Evolutionary conservation across 2,888 invertebrate genomes (phyloP), one percentile per base, ranked within the genome.

Genomic region (Xanthia togata): DNA sequence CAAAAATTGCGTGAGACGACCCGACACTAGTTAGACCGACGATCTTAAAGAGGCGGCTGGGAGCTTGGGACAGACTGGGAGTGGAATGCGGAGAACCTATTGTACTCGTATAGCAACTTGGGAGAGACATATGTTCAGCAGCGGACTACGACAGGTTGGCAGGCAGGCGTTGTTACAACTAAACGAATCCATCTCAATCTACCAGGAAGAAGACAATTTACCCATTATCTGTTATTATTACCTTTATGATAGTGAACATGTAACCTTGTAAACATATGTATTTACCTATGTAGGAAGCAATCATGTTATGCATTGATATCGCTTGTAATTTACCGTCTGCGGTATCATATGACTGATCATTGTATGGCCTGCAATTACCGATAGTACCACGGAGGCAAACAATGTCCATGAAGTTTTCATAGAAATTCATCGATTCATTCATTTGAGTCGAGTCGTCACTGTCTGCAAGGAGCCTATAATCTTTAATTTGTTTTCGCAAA

Each of bases 151-250:
- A 35, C 35, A 62, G 23, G 12, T 3, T 62, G 23, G 38, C 38
- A 23, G 12, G 35, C 8, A 63, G n/a, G 12, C 60, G 20, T 38
- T 62, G 68, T 69, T 12, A n/a, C 38, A 20, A n/a, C 12, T 60
- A 69, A 60, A 38, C 12, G 12, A 60, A 60, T 35, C n/a, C 38
- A 63, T 62, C 38, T 63, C 12, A 62, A 69, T 69, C 20, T 20
- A 62, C 63, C 12, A 63, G 38, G 63, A 63, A 63, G 20, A 62
- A 62, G 63, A 26, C 38, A 60, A 6, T 60, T 63, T 62, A 63
- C 26, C 8, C 62, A 62, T 69, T 60, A 60, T 59, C 59, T 68
- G 57, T 68, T 38, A 11, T n/a, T n/a, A 35, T 35, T n/a, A n/a
- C 11, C n/a, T 20, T 41, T 70, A 31, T 17, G 3, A 41, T 9